Base-by-base conservation (phyloP, 2,113 vertebrate genomes). In the Hirundichthys speculiger region DNA sequence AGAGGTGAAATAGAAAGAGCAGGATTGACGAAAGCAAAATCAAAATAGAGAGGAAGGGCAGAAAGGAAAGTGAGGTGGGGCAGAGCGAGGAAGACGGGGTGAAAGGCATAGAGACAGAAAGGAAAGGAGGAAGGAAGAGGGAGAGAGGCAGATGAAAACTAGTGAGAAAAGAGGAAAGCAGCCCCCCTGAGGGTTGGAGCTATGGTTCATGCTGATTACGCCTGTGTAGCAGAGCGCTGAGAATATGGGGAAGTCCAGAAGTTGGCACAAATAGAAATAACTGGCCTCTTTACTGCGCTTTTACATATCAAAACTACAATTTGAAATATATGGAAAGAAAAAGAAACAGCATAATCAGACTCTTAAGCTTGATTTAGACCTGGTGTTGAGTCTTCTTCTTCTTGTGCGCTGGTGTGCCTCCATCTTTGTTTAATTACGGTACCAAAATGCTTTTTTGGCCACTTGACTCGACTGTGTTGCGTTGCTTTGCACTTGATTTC, bases 81-180 rank as follows among this genome's bases (percentile, higher is more conserved):
- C 46, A 50, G 52, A 77, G 79, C 79, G 69, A 83, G 86, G 82
- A 86, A 87, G 63, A 57, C 64, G 80, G 73, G 77, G 82, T 85
- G 79, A 86, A 82, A 88, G 81, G 72, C 64, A 70, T 54, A 72
- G 47, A 52, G 75, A 72, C 56, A 11, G 55, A 64, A 18, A 50
- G 49, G 41, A 61, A 41, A 58, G 59, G 64, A 85, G 88, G 79
- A 79, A 86, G 80, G 77, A 83, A 86, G 65, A 77, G 69, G 69
- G 42, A 76, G 68, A 62, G 66, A 79, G 69, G 52, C 57, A 9
- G 64, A 77, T 75, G 80, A 74, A 72, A 74, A 48, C 46, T 21
- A 25, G 27, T 59, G 45, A 42, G 53, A 53, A 61, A 39, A 67
- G 57, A 78, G 80, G 70, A 83, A 82, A 76, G 60, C n/a, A 20